These are phyloP conservation scores for Agrotis puta DNA, from an alignment of 2,888 invertebrate species.

Conservation along the genomic window DNA sequence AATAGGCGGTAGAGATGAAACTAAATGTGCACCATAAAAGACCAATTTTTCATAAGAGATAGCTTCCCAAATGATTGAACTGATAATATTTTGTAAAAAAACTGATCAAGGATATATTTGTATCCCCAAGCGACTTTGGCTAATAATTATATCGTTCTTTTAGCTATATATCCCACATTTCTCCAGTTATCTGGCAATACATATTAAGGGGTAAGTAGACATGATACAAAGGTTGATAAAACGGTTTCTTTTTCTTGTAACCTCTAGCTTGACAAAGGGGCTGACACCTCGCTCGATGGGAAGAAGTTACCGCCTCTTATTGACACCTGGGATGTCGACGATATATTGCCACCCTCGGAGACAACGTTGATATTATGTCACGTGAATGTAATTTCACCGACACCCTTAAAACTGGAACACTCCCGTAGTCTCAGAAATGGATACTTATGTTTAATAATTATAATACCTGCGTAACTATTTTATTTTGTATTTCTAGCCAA, in stretches of 20 bases:
- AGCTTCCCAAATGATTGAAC: too few relatives aligned
- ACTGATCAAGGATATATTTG: not conserved
- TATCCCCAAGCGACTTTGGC: too few relatives aligned
- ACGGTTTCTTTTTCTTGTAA: constrained; percentile 27
- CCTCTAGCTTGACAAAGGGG: constrained; percentile 27
- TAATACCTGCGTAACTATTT: too few relatives aligned
- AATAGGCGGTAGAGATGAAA: too few relatives aligned
- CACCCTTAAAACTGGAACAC: constrained; percentile 12
- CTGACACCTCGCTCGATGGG: constrained; percentile 36
- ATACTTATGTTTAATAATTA: not conserved
- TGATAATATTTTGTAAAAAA: too few relatives aligned
- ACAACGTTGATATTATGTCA: constrained; percentile 25
- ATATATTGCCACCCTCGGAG: constrained; percentile 25
- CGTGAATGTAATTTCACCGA: constrained; percentile 25
- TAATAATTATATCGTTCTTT: too few relatives aligned
- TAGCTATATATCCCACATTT: not conserved
- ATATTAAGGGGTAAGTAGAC: not conserved
- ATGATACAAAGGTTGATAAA: constrained; percentile 20
- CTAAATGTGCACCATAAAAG: too few relatives aligned
- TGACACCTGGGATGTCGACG: constrained; percentile 41
- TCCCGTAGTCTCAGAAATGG: not conserved
- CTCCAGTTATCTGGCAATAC: not conserved
- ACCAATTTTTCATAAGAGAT: too few relatives aligned
- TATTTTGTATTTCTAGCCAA: too few relatives aligned
- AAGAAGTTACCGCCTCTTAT: constrained; percentile 41